Conservation (phyloP, 2,797 vertebrate species). For the Hemibagrus guttatus region DNA sequence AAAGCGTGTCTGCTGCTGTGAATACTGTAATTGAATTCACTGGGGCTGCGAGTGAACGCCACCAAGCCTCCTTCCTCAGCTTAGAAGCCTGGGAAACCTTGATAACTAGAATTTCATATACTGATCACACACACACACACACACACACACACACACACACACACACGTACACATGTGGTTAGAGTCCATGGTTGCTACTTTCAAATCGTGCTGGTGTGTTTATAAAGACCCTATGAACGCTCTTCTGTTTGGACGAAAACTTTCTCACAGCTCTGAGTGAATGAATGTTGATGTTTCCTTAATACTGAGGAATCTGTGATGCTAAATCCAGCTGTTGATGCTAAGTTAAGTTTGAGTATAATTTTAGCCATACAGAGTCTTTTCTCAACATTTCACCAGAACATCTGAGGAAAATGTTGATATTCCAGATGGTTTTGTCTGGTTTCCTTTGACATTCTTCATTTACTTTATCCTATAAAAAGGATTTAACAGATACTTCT, state of each 20-base stretch:
- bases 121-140: neutral
- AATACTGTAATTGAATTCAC: constrained; percentile 53
- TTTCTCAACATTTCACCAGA: neutral
- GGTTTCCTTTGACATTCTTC: constrained; percentile 1
- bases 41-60: constrained; percentile 18
- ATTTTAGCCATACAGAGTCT: neutral
- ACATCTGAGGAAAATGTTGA: neutral
- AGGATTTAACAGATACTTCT: neutral
- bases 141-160: neutral
- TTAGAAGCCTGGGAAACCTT: neutral
- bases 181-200: neutral
- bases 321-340: neutral
- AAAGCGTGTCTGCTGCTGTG: constrained; percentile 37
- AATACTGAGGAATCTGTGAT: neutral
- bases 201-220: neutral
- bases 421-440: neutral
- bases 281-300: neutral
- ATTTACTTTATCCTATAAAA: neutral
- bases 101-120: constrained; percentile 11
- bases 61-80: neutral
- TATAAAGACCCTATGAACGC: neutral
- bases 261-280: neutral
- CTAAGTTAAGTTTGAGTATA: neutral
- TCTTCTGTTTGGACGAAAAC: neutral
- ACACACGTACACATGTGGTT: neutral